Percentiles rank a stretch among this genome's conserved stretches.
Evolutionary conservation across 1,140 invertebrate genomes (phyloP).

Genomic region (Drosophila bocki): DNA sequence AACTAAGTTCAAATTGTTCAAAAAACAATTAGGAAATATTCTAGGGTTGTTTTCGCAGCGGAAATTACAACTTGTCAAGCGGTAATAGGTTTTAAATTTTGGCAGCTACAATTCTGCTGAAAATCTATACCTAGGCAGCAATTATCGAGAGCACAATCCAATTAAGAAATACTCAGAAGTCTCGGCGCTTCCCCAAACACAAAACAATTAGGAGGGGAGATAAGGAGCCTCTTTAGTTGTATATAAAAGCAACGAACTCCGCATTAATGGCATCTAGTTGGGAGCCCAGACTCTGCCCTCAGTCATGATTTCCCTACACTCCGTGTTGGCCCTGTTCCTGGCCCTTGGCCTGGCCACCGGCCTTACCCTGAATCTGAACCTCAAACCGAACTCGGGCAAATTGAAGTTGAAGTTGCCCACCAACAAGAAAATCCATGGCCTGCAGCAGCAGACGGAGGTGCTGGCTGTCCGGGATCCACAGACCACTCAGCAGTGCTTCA

Average conservation of each 20-base stretch:
- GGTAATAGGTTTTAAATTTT: background rate
- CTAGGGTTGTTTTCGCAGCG: background rate
- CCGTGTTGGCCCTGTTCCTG: slow-evolving; percentile 30
- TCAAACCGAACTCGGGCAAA: background rate
- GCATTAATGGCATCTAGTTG: slow-evolving; percentile 10
- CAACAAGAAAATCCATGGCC: slow-evolving; percentile 20
- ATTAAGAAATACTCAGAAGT: background rate
- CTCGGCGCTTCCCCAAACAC: slow-evolving; percentile 16
- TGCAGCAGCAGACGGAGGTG: slow-evolving; percentile 45
- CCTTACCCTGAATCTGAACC: background rate
- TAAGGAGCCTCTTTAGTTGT: background rate
- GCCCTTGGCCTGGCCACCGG: slow-evolving; percentile 35
- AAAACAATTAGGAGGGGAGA: slow-evolving; percentile 29
- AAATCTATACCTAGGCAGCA: background rate
- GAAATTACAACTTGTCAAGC: slow-evolving; percentile 5
- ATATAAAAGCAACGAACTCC: slow-evolving; percentile 40
- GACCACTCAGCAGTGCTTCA: slow-evolving; percentile 28
- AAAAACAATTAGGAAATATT: background rate
- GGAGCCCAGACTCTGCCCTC: slow-evolving; percentile 1
- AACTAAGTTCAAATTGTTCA: background rate
- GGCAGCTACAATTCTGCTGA: background rate
- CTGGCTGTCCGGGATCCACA: slow-evolving; percentile 31
- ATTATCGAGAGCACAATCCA: slow-evolving; percentile 12
- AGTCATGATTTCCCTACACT: slow-evolving; percentile 31
- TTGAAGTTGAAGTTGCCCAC: slow-evolving; percentile 30